phyloP scores from a whole-genome alignment of 2,113 vertebrate species.

The Gavialis gangeticus region DNA sequence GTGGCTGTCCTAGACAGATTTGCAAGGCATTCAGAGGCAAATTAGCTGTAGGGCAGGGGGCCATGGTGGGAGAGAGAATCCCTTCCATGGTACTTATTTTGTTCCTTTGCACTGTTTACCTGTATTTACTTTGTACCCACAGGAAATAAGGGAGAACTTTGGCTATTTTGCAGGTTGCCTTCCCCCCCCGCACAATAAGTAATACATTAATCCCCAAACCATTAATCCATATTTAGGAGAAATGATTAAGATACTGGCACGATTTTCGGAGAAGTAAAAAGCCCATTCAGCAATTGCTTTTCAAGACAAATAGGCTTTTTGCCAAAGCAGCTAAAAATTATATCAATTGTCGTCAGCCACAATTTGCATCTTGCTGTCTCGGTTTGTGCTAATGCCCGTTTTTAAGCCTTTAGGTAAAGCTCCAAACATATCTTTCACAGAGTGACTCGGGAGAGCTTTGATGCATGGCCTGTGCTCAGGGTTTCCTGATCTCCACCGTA shows the following conservation, averaged over 20 bases:
- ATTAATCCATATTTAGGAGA: constrained; percentile 21
- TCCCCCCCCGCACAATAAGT: background rate
- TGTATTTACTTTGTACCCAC: background rate
- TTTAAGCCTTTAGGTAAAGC: constrained; percentile 24
- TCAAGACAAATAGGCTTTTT: constrained; percentile 62
- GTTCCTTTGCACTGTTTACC: background rate
- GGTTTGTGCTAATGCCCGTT: background rate
- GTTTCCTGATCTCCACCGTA: constrained; percentile 56
- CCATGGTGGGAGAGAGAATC: background rate
- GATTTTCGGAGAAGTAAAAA: constrained; percentile 16
- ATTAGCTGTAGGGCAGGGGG: background rate
- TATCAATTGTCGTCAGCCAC: constrained; percentile 29
- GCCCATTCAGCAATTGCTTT: constrained; percentile 61
- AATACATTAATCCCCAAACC: constrained; percentile 9
- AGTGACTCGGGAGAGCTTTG: constrained; percentile 45
- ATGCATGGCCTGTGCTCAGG: constrained; percentile 56
- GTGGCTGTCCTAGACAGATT: background rate
- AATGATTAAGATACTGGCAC: background rate
- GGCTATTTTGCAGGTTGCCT: background rate
- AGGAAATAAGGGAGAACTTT: background rate
- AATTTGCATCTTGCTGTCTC: constrained; percentile 19
- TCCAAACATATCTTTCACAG: constrained; percentile 32
- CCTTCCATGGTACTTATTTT: background rate
- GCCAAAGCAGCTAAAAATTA: constrained; percentile 32
- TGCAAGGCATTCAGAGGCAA: background rate